Evolutionary conservation across 2,797 vertebrate species (phyloP), one percentile per base, ranked within the genome.

Genomic region (Lacerta bilineata): DNA sequence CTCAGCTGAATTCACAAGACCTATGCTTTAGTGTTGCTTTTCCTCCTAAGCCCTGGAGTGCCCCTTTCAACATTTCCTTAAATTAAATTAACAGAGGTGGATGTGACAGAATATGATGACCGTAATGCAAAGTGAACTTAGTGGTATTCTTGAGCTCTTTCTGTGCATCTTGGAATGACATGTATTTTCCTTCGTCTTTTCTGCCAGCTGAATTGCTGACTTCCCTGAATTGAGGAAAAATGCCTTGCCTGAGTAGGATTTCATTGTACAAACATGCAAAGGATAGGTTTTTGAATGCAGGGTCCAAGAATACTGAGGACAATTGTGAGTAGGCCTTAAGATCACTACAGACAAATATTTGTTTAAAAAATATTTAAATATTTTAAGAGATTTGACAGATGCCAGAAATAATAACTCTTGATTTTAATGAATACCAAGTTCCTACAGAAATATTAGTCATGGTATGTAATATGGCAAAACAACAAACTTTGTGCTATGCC

Each of bases 251-350:
- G 61, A 87, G 64, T 29, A 83, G 79, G 64, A 89, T 91, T 93
- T 89, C 66, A 39, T 55, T 91, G 27, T 41, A 84, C 87, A 93
- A 91, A 20, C 1, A 29, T 27, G 8, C 43, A 18, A 76, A 91
- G 39, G 84, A 1, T 6, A n/a, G 33, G 0, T 86, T 43, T 94
- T 76, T 80, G 55, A 87, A 18, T 90, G 39, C 4, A 74, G 61
- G 4, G 1, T 71, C 71, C 86, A 93, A 90, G 83, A 92, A 94
- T 80, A 87, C 11, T 1, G 41, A 88, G 43, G 87, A 93, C 78
- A 90, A 43, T 68, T 5, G 74, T 82, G 83, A 80, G 29, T 84
- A 72, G 89, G 85, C n/a, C 83, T 86, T 82, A 3, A 82, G 68
- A n/a, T 50, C 72, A 91, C 82, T 87, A 41, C 74, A 1, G 36